Percentiles rank a stretch among this genome's conserved stretches.
These are phyloP conservation scores for Aurelia sp. DNA, from an alignment of 30 jellyfish, hydroid and myxozoan genomes.

Conservation along the genomic window DNA sequence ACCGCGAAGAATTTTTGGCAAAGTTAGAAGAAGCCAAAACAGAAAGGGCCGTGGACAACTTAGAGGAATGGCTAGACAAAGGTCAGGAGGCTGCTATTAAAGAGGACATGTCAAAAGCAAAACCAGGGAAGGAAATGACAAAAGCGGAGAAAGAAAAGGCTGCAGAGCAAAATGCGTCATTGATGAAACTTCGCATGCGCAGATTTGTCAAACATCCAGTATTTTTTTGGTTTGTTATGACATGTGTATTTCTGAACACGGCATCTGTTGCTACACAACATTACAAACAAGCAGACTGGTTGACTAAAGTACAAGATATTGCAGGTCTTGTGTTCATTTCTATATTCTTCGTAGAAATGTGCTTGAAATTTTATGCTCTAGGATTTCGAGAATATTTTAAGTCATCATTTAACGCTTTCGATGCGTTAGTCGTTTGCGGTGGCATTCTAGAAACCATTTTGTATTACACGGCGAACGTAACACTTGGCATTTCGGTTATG, in stretches of 20 bases:
- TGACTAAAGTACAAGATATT: conserved; percentile 42
- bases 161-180: conserved; percentile 39
- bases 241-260: conserved; percentile 71
- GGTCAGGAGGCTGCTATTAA: conserved; percentile 63
- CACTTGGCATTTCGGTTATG: conserved; percentile 96
- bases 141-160: conserved; percentile 46
- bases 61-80: conserved; percentile 83
- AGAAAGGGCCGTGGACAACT: conserved; percentile 77
- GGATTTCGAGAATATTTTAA: conserved; percentile 73
- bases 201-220: conserved; percentile 69
- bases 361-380: conserved; percentile 79
- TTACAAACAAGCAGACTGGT: conserved; percentile 76
- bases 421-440: conserved; percentile 83
- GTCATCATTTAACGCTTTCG: conserved; percentile 86
- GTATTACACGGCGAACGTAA: conserved; percentile 52
- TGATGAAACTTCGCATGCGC: conserved; percentile 56
- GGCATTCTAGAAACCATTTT: conserved; percentile 85
- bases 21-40: conserved; percentile 66
- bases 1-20: conserved; percentile 72
- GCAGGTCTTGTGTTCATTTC: conserved; percentile 49
- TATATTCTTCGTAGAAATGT: conserved; percentile 73
- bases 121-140: conserved; percentile 50
- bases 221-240: conserved; percentile 85
- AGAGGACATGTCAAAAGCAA: conserved; percentile 49
- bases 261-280: conserved; percentile 88